Percentiles rank a stretch among this genome's conserved stretches.
Evolutionary conservation across 2,113 vertebrate species (phyloP).

Genomic region (Pterocles orientalis): DNA sequence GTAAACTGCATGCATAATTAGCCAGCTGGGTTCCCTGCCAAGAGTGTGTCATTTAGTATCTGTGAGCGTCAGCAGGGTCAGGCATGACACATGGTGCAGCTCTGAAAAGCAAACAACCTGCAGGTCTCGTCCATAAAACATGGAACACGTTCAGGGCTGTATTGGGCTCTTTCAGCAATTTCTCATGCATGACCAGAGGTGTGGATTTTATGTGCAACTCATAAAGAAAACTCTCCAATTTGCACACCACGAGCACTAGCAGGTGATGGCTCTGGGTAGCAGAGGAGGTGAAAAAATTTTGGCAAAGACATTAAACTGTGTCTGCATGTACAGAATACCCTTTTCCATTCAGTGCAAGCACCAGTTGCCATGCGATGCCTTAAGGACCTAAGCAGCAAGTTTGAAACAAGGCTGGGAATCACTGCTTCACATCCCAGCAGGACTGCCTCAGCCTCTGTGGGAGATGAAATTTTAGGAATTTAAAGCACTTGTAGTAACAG

Average conservation of each 20-base stretch:
- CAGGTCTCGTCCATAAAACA: slow-evolving; percentile 45
- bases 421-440: background rate
- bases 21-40: slow-evolving; percentile 53
- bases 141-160: slow-evolving; percentile 35
- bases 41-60: slow-evolving; percentile 39
- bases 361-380: background rate
- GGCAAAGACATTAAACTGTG: slow-evolving; percentile 36
- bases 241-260: slow-evolving; percentile 49
- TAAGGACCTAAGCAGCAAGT: slow-evolving; percentile 15
- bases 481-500: background rate
- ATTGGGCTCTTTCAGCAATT: slow-evolving; percentile 50
- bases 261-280: slow-evolving; percentile 57
- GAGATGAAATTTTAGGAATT: background rate
- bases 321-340: slow-evolving; percentile 16
- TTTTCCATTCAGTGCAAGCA: slow-evolving; percentile 14
- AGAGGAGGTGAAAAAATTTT: slow-evolving; percentile 50
- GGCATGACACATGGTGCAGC: slow-evolving; percentile 42
- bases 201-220: slow-evolving; percentile 73
- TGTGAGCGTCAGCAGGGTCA: slow-evolving; percentile 46
- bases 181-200: slow-evolving; percentile 71
- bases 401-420: slow-evolving; percentile 16
- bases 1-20: slow-evolving; percentile 49
- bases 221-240: slow-evolving; percentile 64
- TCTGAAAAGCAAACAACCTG: slow-evolving; percentile 60
- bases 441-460: background rate